Base-by-base conservation (phyloP, 2,113 vertebrate species). In the Aptenodytes forsteri region DNA sequence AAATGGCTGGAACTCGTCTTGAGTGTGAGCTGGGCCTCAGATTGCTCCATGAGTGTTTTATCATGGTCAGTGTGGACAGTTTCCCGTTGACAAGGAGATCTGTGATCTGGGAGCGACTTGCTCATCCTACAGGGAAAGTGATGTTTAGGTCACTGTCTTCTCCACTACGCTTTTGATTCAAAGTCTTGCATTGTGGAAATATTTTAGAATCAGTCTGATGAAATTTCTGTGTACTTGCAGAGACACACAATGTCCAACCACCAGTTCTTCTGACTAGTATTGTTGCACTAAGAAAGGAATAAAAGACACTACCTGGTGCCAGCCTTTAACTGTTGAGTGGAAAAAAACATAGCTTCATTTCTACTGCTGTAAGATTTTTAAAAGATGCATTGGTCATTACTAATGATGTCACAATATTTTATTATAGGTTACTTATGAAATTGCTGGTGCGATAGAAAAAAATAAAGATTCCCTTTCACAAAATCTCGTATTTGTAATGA, bases 381-480 rank as follows among this genome's bases (percentile, higher is more conserved):
- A 72, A 81, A 72, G 17, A 22, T 87, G 47, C 18, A 25, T 83
- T 91, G 65, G 85, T 91, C 83, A 20, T 94, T 92, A 96, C 81
- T 98, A 97, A 98, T 94, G 52, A 76, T 88, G 44, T 92, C 65
- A 21, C 54, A 94, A 96, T 92, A 52, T 98, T 94, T 96, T 79
- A 59, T 98, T 97, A 21, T 93, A 99, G 99, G 98, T 99, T 88
- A 99, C 98, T 65, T 99, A 99, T 70, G 99, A 99, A 96, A 98
- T 99, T 93, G 98, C 97, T 55, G 99, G 99, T 95, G 99, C 98
- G 0, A 96, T 99, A 97, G 98, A 98, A 92, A 99, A 98, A 98
- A 99, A 99, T 98, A 99, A 99, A 98, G 99, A 99, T 97, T 98
- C 98, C 66, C 98, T 99, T 93, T 99, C 99, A 67, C 99, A 99